Base-by-base conservation (phyloP, 1,140 invertebrate species). In the Drosophila ambigua region DNA sequence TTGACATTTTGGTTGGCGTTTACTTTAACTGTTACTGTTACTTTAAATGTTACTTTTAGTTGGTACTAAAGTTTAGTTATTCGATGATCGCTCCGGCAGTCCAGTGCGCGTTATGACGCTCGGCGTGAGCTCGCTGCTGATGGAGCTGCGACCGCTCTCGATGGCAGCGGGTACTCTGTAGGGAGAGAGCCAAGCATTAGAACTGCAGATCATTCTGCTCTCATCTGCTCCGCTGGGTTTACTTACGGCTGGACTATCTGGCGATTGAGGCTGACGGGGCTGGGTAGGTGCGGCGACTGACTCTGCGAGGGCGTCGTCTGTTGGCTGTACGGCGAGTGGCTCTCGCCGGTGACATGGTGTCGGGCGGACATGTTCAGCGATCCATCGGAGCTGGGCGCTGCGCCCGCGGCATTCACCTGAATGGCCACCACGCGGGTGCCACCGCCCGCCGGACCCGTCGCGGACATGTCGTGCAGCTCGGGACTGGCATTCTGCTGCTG, bases 231-330 rank as follows among this genome's bases (percentile, higher is more conserved):
- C 20, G 20, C 28, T 31, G 7, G 28, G 28, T 1, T 1, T 28
- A 90, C 91, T 90, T 69, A 92, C 92, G 90, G 80, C 57, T 91
- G 92, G n/a, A 87, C 73, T 50, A 92, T 90, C 66, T 92, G 92
- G n/a, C 92, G 76, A 73, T 75, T 92, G 8, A 92, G 77, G 26
- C 89, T 83, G 39, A 72, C 77, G 13, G 91, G 77, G 55, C 83
- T 84, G 15, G 91, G 84, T 55, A 91, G 79, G 71, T 91, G 91
- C n/a, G 91, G 88, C 35, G 91, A 91, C 62, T 91, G 82, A 72
- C 91, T 92, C 60, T 92, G 91, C 9, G 74, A 61, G 2, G 91
- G 87, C 23, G 89, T 72, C 13, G 80, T 77, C 28, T 83, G 79
- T 43, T 91, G 90, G 52, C 80, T 85, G 35, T 79, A 91, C 2